Conservation (phyloP, 2,113 vertebrate genomes). For the Heterocephalus glaber region DNA sequence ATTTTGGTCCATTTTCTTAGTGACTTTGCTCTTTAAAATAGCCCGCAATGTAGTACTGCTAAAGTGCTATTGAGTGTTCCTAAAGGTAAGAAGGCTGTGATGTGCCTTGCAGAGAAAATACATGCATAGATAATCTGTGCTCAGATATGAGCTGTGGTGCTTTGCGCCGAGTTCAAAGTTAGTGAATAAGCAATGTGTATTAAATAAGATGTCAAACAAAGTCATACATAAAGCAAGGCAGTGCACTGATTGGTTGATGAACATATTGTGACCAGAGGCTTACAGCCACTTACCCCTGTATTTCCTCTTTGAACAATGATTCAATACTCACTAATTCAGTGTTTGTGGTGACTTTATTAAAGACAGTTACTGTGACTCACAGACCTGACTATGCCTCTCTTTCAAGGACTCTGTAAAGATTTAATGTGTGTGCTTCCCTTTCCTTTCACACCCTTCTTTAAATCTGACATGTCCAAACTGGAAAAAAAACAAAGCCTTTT, state of each 20-base stretch:
- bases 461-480: not conserved
- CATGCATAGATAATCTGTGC: not conserved
- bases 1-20: not conserved
- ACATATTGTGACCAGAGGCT: not conserved
- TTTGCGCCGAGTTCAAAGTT: not conserved
- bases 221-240: not conserved
- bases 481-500: not conserved
- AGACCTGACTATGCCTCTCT: not conserved
- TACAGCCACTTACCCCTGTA: not conserved
- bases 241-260: not conserved
- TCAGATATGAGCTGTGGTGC: not conserved
- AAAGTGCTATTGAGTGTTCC: not conserved
- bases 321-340: not conserved
- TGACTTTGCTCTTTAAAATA: not conserved
- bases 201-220: not conserved
- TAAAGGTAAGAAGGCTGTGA: not conserved
- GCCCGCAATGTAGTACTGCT: not conserved
- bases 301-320: not conserved
- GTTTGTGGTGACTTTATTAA: not conserved
- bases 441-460: not conserved
- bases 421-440: not conserved
- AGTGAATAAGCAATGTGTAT: not conserved
- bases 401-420: not conserved
- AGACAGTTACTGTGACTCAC: not conserved
- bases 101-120: not conserved